Base-by-base conservation (phyloP, 2,888 invertebrate species). In the Caenorhabditis virilis region DNA sequence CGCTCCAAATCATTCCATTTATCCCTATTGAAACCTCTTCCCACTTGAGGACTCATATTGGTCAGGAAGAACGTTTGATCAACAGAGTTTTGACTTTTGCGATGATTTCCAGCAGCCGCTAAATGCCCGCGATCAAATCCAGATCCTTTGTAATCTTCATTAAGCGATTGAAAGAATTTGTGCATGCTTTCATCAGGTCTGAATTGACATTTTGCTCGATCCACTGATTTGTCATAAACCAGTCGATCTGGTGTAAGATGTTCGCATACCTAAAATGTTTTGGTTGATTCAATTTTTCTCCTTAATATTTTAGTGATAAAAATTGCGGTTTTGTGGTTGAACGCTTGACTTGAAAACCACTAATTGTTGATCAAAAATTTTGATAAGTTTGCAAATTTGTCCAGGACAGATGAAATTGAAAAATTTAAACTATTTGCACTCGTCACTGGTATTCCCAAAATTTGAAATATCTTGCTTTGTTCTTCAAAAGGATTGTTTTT, bases 21-120 rank as follows among this genome's bases (percentile, higher is more conserved):
- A 83, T 92, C 90, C 52, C 94, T 87, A 84, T 95, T 95, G 83
- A 95, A 95, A 0, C 94, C 94, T 67, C 88, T 88, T 0, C 94
- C 94, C 20, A 95, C 92, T 83, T 98, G 97, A 2, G 97, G 97
- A 18, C 95, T 91, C 88, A 97, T 95, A 84, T 98, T 98, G 0
- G 91, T 91, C 6, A 98, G 87, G 62, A 88, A 88, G 84, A 98
- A 98, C 0, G 98, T 98, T 84, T 97, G 91, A 27, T 93, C 90
- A 38, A 93, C 88, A 82, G 91, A 89, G 72, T 88, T 88, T 84
- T 95, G 94, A 60, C 87, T 85, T 1, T 87, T 78, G 47, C 90
- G 89, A 84, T 98, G 95, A 86, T 98, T 98, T 0, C 92, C 95
- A 0, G 97, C 97, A 0, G 97, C 95, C 0, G 97, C 97, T 86